A percentile compares a stretch with the other conserved stretches of the same genome.
Evolutionary conservation across 2,888 invertebrate genomes (phyloP).

Genomic region (Sclerodermus sp.): DNA sequence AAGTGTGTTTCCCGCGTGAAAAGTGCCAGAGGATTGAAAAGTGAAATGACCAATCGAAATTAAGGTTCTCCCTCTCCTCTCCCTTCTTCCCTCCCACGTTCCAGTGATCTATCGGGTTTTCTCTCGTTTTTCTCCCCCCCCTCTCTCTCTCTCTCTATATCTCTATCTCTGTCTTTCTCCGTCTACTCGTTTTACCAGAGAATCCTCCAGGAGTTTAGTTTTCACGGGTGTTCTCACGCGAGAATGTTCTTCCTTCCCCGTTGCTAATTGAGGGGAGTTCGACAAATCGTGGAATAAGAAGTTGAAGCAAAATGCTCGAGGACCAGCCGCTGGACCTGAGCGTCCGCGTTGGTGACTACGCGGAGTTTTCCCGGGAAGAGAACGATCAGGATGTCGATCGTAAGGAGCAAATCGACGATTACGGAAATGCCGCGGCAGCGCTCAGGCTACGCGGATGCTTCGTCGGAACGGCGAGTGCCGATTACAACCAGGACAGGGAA

Average conservation of each 20-base stretch:
- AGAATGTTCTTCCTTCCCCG: not conserved
- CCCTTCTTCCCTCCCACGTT: too few relatives aligned
- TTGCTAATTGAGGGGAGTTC: not conserved
- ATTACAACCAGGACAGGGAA: slow-evolving; percentile 52
- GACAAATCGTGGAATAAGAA: not conserved
- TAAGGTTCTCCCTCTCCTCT: too few relatives aligned
- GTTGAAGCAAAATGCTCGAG: slow-evolving; percentile 54
- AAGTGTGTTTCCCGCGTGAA: too few relatives aligned
- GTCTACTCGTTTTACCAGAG: not conserved
- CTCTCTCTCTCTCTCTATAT: slow-evolving; percentile 7
- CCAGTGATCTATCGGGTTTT: too few relatives aligned
- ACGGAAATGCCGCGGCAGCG: slow-evolving; percentile 57
- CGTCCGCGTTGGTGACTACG: slow-evolving; percentile 59
- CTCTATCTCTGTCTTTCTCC: too few relatives aligned
- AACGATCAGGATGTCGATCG: slow-evolving; percentile 48
- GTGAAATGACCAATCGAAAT: too few relatives aligned
- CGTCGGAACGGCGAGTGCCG: slow-evolving; percentile 35
- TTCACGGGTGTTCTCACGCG: too few relatives aligned
- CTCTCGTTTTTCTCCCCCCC: too few relatives aligned
- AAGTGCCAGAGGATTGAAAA: too few relatives aligned
- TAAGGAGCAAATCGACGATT: slow-evolving; percentile 38
- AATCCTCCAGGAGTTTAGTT: too few relatives aligned
- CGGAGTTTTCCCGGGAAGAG: slow-evolving; percentile 47
- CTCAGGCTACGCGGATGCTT: slow-evolving; percentile 52
- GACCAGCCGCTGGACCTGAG: slow-evolving; percentile 81